phyloP scores from a whole-genome alignment of 1,140 invertebrate genomes.

The Acromyrmex charruanus region DNA sequence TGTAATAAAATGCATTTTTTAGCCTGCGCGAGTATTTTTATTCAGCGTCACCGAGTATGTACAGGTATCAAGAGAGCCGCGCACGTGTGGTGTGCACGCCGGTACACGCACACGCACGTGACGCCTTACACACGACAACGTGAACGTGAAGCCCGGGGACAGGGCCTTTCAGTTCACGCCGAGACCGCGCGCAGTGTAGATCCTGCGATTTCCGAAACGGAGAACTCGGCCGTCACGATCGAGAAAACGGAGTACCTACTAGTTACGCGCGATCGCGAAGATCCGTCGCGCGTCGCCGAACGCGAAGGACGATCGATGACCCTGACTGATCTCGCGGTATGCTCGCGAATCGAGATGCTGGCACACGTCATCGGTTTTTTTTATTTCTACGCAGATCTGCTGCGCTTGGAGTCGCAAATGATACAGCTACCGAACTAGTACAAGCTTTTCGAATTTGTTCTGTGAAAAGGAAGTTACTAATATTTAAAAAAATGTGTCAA shows the following conservation, averaged over 20 bases:
- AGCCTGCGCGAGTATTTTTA: too few species aligned
- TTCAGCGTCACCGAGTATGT: slow-evolving; percentile 70
- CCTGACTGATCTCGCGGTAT: slow-evolving; percentile 16
- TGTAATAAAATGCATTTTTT: too few species aligned
- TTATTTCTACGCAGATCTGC: slow-evolving; percentile 80
- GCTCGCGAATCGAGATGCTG: slow-evolving; percentile 77
- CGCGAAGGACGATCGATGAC: slow-evolving; percentile 37
- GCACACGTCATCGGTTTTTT: slow-evolving; percentile 80
- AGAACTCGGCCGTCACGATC: neutral
- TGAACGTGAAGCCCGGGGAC: slow-evolving; percentile 62
- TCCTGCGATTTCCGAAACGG: slow-evolving; percentile 65
- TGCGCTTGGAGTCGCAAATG: slow-evolving; percentile 82
- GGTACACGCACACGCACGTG: slow-evolving; percentile 62
- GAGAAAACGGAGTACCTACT: neutral
- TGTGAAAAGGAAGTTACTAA: slow-evolving; percentile 59
- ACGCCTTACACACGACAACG: slow-evolving; percentile 65
- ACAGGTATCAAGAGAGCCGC: slow-evolving; percentile 66
- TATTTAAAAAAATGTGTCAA: too few species aligned
- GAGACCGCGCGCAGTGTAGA: slow-evolving; percentile 76
- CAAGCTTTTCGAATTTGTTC: slow-evolving; percentile 78
- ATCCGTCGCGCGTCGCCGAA: slow-evolving; percentile 7
- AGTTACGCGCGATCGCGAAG: neutral
- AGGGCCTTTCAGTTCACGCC: slow-evolving; percentile 75
- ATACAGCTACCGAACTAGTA: slow-evolving; percentile 69
- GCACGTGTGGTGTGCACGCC: slow-evolving; percentile 45